A percentile compares a stretch with the other conserved stretches of the same genome.
Evolutionary conservation across 2,888 invertebrate genomes (phyloP).

Genomic region (Drosophila neotestacea): DNA sequence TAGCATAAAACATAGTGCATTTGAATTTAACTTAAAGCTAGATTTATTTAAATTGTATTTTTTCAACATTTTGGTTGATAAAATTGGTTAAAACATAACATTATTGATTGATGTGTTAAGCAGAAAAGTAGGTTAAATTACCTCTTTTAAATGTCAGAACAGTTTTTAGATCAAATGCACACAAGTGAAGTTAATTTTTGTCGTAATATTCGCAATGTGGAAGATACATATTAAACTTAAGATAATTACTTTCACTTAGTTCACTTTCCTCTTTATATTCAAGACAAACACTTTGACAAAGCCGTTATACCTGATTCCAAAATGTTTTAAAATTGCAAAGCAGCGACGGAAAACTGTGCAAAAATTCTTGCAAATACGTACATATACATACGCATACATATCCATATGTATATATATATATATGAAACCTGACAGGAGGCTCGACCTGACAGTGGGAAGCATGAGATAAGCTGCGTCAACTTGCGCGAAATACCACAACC

Average conservation of each 20-base stretch:
- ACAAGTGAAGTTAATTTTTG: not conserved
- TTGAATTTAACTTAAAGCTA: not conserved
- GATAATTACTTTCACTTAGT: not conserved
- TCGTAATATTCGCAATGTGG: not conserved
- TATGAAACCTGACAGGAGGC: conserved; percentile 51
- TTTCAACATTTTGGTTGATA: too few relatives aligned
- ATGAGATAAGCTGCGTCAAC: conserved; percentile 79
- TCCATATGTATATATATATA: not conserved
- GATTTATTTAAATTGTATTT: not conserved
- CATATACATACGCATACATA: conserved; percentile 4
- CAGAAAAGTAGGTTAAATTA: not conserved
- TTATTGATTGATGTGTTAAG: too few relatives aligned
- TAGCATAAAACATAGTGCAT: too few relatives aligned
- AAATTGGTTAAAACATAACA: too few relatives aligned
- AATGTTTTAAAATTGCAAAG: conserved; percentile 54
- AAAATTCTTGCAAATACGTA: conserved; percentile 49
- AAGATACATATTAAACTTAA: not conserved
- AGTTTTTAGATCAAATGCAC: not conserved
- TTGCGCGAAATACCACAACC: conserved; percentile 46
- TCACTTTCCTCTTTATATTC: not conserved
- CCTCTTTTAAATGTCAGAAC: not conserved
- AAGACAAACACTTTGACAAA: conserved; percentile 38
- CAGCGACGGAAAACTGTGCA: conserved; percentile 62
- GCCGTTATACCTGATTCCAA: conserved; percentile 35
- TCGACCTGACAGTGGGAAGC: conserved; percentile 50